Evolutionary conservation across 2,888 invertebrate genomes (phyloP).

Genomic region (Amphipoea lucens): DNA sequence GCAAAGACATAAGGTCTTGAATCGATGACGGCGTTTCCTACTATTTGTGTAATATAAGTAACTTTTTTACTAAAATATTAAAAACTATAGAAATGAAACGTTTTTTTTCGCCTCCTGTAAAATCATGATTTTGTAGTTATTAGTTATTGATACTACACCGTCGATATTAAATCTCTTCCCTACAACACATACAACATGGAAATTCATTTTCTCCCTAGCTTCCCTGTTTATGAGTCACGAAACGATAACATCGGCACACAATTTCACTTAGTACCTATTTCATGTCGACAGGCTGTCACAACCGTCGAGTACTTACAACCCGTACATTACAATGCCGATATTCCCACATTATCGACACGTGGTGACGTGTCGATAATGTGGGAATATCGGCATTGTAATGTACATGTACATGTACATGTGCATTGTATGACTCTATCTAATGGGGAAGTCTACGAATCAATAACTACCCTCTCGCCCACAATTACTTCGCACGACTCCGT

Average conservation of each 20-base stretch:
- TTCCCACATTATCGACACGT: constrained; percentile 46
- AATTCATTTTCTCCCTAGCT: not conserved
- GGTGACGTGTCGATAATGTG: no score
- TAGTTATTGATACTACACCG: no score
- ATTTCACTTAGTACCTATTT: constrained; percentile 34
- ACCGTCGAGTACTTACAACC: constrained; percentile 28
- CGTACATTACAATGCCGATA: constrained; percentile 44
- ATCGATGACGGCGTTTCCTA: no score
- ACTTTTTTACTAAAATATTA: no score
- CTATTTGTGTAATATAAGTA: no score
- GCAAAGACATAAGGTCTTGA: no score
- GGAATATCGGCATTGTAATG: no score
- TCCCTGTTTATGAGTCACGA: constrained; percentile 14
- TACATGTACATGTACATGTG: no score
- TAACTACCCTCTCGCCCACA: constrained; percentile 36
- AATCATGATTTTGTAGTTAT: no score
- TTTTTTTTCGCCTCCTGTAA: no score
- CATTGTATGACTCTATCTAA: constrained; percentile 37
- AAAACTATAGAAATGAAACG: no score
- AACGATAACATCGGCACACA: constrained; percentile 31
- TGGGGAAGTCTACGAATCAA: constrained; percentile 52
- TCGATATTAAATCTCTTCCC: not conserved
- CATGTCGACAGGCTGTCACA: constrained; percentile 32
- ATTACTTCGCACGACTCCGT: constrained; percentile 28
- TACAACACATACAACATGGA: not conserved